These are phyloP conservation scores for Venustaconcha ellipsiformis DNA, from an alignment of 1,140 invertebrate genomes.

Conservation along the genomic window DNA sequence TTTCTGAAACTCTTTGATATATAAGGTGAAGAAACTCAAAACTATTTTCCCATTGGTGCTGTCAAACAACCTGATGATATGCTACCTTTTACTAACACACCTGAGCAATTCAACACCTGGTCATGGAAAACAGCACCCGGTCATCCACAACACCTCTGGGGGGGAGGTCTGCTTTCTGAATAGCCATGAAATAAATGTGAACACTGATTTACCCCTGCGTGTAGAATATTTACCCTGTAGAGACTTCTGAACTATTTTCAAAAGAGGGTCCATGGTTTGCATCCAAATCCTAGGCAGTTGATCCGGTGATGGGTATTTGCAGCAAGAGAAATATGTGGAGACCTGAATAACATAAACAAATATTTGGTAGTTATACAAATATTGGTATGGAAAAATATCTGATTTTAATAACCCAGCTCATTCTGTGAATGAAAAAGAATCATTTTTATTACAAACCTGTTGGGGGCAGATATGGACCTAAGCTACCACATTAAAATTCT, in stretches of 20 bases:
- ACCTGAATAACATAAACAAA: conserved; percentile 64
- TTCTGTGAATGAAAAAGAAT: too few species aligned
- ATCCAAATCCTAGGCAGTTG: conserved; percentile 81
- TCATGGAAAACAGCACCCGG: too few species aligned
- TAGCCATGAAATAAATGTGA: not conserved
- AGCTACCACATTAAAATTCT: conserved; percentile 1
- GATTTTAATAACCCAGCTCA: too few species aligned
- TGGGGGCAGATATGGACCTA: too few species aligned
- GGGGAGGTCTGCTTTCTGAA: conserved; percentile 1
- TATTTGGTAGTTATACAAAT: too few species aligned
- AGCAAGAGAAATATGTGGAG: conserved; percentile 77
- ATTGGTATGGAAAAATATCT: too few species aligned
- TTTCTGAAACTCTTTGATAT: too few species aligned
- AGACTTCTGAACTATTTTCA: conserved; percentile 73
- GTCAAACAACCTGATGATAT: not conserved
- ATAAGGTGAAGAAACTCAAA: not conserved
- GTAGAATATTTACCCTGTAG: conserved; percentile 64
- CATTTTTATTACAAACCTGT: too few species aligned
- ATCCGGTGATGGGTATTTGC: conserved; percentile 79
- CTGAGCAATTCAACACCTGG: not conserved
- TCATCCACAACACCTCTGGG: not conserved
- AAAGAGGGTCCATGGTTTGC: conserved; percentile 78
- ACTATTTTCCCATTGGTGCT: not conserved
- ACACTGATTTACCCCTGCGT: not conserved
- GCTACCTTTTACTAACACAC: not conserved